These are phyloP conservation scores for Lithophane leautieri DNA, from an alignment of 2,888 invertebrate species.

Conservation along the genomic window DNA sequence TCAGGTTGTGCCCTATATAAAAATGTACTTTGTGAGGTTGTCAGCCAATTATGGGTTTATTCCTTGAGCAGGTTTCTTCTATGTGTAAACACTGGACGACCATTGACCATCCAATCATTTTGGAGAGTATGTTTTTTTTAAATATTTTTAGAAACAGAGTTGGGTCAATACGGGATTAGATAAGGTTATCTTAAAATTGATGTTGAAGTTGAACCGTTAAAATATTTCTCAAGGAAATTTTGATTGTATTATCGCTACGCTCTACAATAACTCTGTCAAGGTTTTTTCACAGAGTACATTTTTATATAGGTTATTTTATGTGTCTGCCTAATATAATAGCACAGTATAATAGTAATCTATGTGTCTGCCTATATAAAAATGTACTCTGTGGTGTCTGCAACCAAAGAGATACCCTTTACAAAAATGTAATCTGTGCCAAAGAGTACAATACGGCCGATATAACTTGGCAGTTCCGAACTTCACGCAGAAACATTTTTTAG, in stretches of 20 bases:
- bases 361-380: too few relatives aligned
- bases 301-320: too few relatives aligned
- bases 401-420: too few relatives aligned
- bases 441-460: too few relatives aligned
- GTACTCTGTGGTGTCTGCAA: too few relatives aligned
- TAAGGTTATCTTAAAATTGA: slow-evolving; percentile 36
- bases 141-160: neutral
- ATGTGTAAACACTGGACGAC: neutral
- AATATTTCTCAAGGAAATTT: slow-evolving; percentile 43
- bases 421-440: too few relatives aligned
- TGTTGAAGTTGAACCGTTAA: slow-evolving; percentile 9
- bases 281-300: too few relatives aligned
- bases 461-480: too few relatives aligned
- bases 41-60: neutral
- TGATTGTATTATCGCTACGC: slow-evolving; percentile 51
- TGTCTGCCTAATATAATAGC: too few relatives aligned
- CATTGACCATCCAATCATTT: neutral
- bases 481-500: too few relatives aligned
- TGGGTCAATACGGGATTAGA: slow-evolving; percentile 13
- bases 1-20: too few relatives aligned
- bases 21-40: neutral
- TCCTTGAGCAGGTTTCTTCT: neutral
- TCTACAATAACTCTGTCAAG: slow-evolving; percentile 12
- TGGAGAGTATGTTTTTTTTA: neutral
- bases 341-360: too few relatives aligned